Evolutionary conservation across 2,113 vertebrate species (phyloP).

Genomic region (Excalfactoria chinensis): DNA sequence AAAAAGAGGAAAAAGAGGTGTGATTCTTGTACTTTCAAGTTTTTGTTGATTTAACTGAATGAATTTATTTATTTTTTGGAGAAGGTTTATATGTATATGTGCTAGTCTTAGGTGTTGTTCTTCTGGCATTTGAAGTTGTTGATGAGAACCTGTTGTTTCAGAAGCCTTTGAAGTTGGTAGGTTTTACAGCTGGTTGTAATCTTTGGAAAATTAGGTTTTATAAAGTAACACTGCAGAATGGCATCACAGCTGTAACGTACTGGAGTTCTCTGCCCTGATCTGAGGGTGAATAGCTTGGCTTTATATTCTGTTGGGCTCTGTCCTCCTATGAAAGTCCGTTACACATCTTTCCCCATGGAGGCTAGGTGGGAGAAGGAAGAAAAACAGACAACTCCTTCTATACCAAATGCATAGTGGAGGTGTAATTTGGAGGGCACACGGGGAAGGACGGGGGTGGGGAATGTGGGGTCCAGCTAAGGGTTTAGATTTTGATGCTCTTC

Average conservation of each 20-base stretch:
- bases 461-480: background rate
- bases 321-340: background rate
- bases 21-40: background rate
- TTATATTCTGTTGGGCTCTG: background rate
- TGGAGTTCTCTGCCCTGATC: background rate
- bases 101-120: background rate
- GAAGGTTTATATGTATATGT: background rate
- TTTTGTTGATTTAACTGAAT: background rate
- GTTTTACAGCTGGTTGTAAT: background rate
- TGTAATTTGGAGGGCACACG: background rate
- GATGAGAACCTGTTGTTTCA: background rate
- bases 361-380: background rate
- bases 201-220: background rate
- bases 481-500: background rate
- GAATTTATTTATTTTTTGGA: background rate
- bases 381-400: background rate
- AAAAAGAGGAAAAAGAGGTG: constrained; percentile 82
- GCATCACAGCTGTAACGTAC: background rate
- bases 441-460: no score
- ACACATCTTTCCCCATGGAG: background rate
- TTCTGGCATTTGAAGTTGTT: background rate
- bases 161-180: background rate
- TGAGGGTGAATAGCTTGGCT: background rate
- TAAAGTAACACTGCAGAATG: background rate
- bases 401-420: background rate